Evolutionary conservation across 2,797 vertebrate species (phyloP), one percentile per base, ranked within the genome.

Genomic region (Epinephelus malabaricus): DNA sequence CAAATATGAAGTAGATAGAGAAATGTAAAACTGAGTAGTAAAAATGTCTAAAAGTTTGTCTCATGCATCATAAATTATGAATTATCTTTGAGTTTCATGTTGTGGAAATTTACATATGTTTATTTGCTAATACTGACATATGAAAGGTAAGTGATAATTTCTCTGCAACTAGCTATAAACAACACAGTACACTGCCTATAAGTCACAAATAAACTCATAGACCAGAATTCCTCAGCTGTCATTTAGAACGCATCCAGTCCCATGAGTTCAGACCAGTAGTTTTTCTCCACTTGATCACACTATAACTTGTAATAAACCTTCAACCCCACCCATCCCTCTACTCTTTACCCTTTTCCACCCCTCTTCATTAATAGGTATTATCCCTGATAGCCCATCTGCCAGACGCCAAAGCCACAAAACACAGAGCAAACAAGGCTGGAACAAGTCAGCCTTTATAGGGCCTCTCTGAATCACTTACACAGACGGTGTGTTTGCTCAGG

Each of bases 351-450:
- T 60, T 71, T 19, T 25, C 78, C 82, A 73, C 82, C 87, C 73
- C 85, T 83, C 87, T 87, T 92, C 87, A 88, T 93, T 92, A 93
- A 87, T 89, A 91, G 87, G 88, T 85, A 34, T 83, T 95, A 96
- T 95, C 92, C 91, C 92, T 30, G 76, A 83, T 87, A 89, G 85
- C 84, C 91, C 94, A 95, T 95, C 94, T 95, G 94, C 91, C 90
- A 83, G 58, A 89, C 88, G 63, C 88, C 85, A 83, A 80, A 91
- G 73, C 69, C 15, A 58, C 81, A 87, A 86, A 93, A 92, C 84
- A 87, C 64, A 74, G 68, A 92, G 82, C 90, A 95, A 96, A 96
- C 90, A 95, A 43, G 58, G 76, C 72, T 54, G 81, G 64, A 89
- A 88, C 81, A 80, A 82, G 68, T 85, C 1, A 79, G 46, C 84